Percentiles rank a stretch among this genome's conserved stretches.
These are phyloP conservation scores for Chloebia gouldiae DNA, from an alignment of 2,113 vertebrate species.

Conservation along the genomic window DNA sequence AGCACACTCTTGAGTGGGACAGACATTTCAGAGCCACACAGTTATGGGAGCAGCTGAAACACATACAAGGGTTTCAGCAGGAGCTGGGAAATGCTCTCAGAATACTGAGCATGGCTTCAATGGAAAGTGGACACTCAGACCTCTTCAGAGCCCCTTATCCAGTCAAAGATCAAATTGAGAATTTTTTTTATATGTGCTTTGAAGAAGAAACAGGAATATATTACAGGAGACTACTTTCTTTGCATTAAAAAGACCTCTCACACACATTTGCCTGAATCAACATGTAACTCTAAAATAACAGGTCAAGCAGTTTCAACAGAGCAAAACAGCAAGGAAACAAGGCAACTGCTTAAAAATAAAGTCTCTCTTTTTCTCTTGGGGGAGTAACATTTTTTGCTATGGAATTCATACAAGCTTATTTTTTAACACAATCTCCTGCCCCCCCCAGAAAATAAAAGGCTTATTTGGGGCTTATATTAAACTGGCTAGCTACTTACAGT, in stretches of 20 bases:
- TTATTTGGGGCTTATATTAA: neutral
- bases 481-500: neutral
- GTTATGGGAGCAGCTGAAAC: neutral
- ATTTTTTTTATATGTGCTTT: rapidly evolving
- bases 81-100: neutral
- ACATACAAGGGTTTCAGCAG: neutral
- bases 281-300: neutral
- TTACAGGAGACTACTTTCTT: neutral
- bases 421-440: neutral
- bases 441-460: neutral
- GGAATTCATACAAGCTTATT: neutral
- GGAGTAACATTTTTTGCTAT: neutral
- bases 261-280: neutral
- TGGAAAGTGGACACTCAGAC: neutral
- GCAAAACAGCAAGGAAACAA: neutral
- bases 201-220: neutral
- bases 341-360: neutral
- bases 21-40: rapidly evolving
- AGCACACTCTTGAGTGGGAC: neutral
- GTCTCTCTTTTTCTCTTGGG: neutral
- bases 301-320: neutral
- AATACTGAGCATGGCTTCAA: neutral
- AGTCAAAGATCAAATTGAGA: neutral
- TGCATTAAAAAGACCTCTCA: neutral
- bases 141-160: neutral